Evolutionary conservation across 2,888 invertebrate genomes (phyloP).

Genomic region (Callimorpha dominula): DNA sequence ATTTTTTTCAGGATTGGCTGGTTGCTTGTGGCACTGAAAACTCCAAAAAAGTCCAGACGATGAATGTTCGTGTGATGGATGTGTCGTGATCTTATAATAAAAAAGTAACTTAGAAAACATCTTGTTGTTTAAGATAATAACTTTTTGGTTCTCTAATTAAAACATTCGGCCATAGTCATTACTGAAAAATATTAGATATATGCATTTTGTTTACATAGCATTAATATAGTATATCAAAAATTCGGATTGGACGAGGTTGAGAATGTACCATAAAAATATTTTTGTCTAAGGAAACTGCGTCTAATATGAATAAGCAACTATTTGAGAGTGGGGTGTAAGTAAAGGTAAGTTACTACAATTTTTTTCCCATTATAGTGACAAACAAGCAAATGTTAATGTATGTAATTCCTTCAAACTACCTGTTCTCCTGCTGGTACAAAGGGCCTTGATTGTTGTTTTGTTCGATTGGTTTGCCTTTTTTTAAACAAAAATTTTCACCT

Average conservation of each 20-base stretch:
- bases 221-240: background rate
- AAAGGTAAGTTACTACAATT: background rate
- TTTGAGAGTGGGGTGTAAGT: background rate
- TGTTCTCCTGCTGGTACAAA: background rate
- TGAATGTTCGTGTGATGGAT: slow-evolving; percentile 40
- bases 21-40: slow-evolving; percentile 45
- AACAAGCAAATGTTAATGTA: background rate
- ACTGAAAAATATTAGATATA: slow-evolving; percentile 22
- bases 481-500: background rate
- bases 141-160: slow-evolving; percentile 16
- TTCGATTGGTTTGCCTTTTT: background rate
- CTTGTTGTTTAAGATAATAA: slow-evolving; percentile 18
- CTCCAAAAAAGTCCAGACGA: slow-evolving; percentile 37
- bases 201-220: slow-evolving; percentile 4
- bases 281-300: slow-evolving; percentile 6
- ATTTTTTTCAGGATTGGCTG: slow-evolving; percentile 52
- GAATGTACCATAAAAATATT: background rate
- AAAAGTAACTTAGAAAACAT: slow-evolving; percentile 23
- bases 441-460: background rate
- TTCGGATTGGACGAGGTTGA: background rate
- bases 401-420: background rate
- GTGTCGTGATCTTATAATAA: slow-evolving; percentile 30
- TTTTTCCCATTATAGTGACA: background rate
- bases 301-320: background rate
- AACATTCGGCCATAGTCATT: slow-evolving; percentile 30